phyloP scores from a whole-genome alignment of 2,113 vertebrate species.

The Xenopus tropicalis region DNA sequence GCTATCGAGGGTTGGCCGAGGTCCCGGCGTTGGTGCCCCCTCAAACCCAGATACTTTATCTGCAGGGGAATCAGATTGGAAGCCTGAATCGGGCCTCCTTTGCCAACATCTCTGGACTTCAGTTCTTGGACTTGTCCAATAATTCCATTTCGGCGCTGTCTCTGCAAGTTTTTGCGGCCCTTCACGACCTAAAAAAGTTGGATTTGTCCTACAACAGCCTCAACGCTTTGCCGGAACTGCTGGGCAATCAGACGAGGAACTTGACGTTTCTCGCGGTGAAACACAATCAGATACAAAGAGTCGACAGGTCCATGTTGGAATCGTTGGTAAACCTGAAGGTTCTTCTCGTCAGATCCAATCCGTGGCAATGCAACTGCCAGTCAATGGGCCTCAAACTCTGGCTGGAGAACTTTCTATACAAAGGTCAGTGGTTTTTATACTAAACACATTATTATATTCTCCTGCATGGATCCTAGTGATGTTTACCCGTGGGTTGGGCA shows the following conservation, averaged over 20 bases:
- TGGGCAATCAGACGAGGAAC: constrained; percentile 78
- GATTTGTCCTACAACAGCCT: constrained; percentile 89
- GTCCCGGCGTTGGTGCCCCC: constrained; percentile 74
- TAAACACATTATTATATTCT: neutral
- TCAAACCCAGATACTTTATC: constrained; percentile 77
- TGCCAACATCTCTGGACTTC: constrained; percentile 71
- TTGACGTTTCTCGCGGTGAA: constrained; percentile 80
- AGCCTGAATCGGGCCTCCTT: constrained; percentile 78
- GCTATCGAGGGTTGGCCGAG: constrained; percentile 76
- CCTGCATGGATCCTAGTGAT: too few relatives aligned
- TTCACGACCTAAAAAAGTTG: constrained; percentile 78
- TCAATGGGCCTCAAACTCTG: constrained; percentile 89
- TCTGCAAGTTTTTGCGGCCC: constrained; percentile 72
- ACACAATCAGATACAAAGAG: constrained; percentile 78
- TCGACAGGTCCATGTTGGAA: constrained; percentile 80
- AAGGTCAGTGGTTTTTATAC: constrained; percentile 70
- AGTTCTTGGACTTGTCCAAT: constrained; percentile 83
- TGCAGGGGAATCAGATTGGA: constrained; percentile 87
- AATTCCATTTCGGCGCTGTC: constrained; percentile 84
- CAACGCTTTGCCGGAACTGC: constrained; percentile 69
- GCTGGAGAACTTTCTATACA: constrained; percentile 91
- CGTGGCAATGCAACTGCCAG: constrained; percentile 91
- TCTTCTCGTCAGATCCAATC: constrained; percentile 80
- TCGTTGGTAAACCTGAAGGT: constrained; percentile 76
- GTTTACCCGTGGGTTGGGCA: too few relatives aligned